Base-by-base conservation (phyloP, 2,888 invertebrate species). In the Lepidocyrtoides sp. region DNA sequence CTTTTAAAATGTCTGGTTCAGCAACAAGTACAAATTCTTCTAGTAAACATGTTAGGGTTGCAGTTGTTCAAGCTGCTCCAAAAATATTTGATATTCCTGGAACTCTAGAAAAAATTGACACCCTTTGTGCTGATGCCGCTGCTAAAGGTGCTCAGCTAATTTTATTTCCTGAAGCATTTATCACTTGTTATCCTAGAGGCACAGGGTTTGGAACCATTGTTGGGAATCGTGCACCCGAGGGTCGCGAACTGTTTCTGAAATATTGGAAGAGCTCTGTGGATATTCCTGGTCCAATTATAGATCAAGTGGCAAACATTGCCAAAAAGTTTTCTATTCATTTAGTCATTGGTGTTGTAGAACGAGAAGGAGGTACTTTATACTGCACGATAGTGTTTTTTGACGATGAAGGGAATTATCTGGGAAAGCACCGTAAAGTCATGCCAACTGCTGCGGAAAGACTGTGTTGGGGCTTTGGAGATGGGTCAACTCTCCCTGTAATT, bases 391-490 rank as follows among this genome's bases (percentile, higher is more conserved):
- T 93, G 20, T 93, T 91, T 72, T 91, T 92, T 51, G 66, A 91
- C 57, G 88, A 90, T 48, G 20, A 44, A 1, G 93, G 92, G 2
- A 66, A 69, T 20, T 91, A 79, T 36, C 54, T 92, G 17, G 92
- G 92, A 5, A 92, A 92, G 51, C 92, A 92, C 63, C 44, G 92
- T 54, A 92, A 92, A 44, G 32, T 92, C 12, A 91, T 92, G 91
- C 92, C 92, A 10, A 92, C 92, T 10, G 92, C 90, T 10, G 88
- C 87, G 29, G 92, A 92, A 63, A 66, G 92, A 51, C 54, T 91
- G 69, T 54, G 84, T 20, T 92, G 92, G 92, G 92, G 92, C 4
- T 82, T 44, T n/a, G 92, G 92, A 12, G 92, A 92, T 77, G 92
- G 92, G 14, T 92, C 92, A 12, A 92, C 92, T 7, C 77, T 92